Evolutionary conservation across 2,113 vertebrate genomes (phyloP), one percentile per base, ranked within the genome.

Genomic region (Chionis minor): DNA sequence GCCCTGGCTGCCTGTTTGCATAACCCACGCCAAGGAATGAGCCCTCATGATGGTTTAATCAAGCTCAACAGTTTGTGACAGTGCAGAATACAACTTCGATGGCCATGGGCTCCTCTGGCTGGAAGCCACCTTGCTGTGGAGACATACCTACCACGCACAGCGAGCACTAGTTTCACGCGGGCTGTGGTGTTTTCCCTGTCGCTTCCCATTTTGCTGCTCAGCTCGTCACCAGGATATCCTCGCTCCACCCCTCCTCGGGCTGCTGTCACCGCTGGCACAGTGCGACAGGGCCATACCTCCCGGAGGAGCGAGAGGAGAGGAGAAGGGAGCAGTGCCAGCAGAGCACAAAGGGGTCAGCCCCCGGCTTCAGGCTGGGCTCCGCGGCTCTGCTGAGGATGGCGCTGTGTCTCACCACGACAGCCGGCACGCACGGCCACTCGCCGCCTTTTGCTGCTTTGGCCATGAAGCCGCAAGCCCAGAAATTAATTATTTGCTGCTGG

Each of bases 91-190:
- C 1, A 33, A 28, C 24, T 88, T 63, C 19, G 12, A 24, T 14
- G 6, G 42, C 4, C 10, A 6, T 10, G 47, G 66, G 58, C 23
- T 96, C 15, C 56, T 67, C 42, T 22, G 55, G 18, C 33, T 91
- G 67, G 47, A 47, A 80, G 67, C 32, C 91, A 55, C 32, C 19
- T 61, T 8, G 6, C 45, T 71, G 70, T 21, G 69, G 66, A 75
- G 58, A 56, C 35, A 11, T 27, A 65, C 6, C 38, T 63, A 2
- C 0, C 2, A 14, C 4, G 11, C 3, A 49, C 15, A 73, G 54
- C 24, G 2, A 28, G 2, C 19, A 13, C 21, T 8, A 10, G 45
- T 30, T 81, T 33, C 11, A 42, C 0, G 0, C 1, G 3, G 13
- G 56, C 56, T 59, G 14, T 12, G 44, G 30, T 10, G 24, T 13